Conservation (phyloP, 2,888 invertebrate species). For the Fabriciana adippe region DNA sequence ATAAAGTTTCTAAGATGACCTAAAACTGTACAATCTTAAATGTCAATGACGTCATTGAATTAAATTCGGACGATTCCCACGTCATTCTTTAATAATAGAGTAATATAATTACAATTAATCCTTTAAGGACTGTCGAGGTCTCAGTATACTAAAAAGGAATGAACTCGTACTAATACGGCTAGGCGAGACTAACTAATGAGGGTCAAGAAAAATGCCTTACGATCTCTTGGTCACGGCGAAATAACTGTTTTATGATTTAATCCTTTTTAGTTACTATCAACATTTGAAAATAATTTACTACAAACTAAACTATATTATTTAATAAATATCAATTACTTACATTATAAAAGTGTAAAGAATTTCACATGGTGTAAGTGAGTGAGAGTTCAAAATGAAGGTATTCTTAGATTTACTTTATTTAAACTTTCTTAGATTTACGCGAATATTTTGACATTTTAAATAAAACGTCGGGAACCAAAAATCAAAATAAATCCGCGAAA, state of each 20-base stretch:
- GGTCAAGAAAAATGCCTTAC: conserved; percentile 38
- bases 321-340: too few species aligned
- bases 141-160: conserved; percentile 54
- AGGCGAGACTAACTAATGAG: conserved; percentile 43
- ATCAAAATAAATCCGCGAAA: too few species aligned
- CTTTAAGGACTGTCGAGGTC: conserved; percentile 64
- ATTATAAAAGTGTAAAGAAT: too few species aligned
- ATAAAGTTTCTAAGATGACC: conserved; percentile 20
- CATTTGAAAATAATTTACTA: too few species aligned
- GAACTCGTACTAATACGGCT: conserved; percentile 52
- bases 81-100: conserved; percentile 61
- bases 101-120: conserved; percentile 62
- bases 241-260: not conserved
- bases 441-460: too few species aligned
- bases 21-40: conserved; percentile 36
- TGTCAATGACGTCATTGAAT: conserved; percentile 63
- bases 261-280: too few species aligned
- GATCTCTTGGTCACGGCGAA: conserved; percentile 32
- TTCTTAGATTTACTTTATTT: too few species aligned
- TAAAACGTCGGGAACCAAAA: too few species aligned
- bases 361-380: too few species aligned
- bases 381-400: too few species aligned
- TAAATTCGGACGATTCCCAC: conserved; percentile 65
- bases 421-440: too few species aligned
- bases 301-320: too few species aligned